Evolutionary conservation across 2,888 invertebrate species (phyloP), one percentile per base, ranked within the genome.

Genomic region (Chloroclystis v-ata): DNA sequence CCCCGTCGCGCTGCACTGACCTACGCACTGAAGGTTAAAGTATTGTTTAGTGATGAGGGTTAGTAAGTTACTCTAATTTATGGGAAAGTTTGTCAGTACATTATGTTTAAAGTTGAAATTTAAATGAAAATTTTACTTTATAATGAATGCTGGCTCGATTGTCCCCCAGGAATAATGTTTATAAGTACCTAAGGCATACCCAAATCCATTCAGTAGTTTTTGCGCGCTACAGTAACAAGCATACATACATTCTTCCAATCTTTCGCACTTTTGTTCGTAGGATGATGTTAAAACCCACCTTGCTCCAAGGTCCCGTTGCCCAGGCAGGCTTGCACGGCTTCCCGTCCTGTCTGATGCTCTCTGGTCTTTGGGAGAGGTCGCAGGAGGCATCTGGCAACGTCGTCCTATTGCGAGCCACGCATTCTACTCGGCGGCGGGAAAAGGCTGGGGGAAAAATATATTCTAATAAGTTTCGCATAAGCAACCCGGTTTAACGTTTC

Each of bases 251-350:
- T n/a, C n/a, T n/a, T n/a, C n/a, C n/a, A n/a, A n/a, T n/a, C n/a
- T n/a, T n/a, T n/a, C n/a, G n/a, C n/a, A 5, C 11, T n/a, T 10
- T 11, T n/a, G 10, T 4, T 28, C 10, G 2, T 10, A 6, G 10
- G n/a, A 1, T 1, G n/a, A 6, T 6, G 12, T 0, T 8, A 6
- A 12, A 9, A 13, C 5, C 6, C 16, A 97, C 97, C 92, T 95
- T 93, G 29, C 96, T 96, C 98, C 98, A 98, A 47, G 95, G 91
- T 6, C 96, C 96, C 3, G 95, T 93, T 51, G 93, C 91, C 98
- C 98, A 99, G 40, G 93, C 92, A 0, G 97, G 95, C 65, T 91
- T 92, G 84, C 97, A 98, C n/a, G 92, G 91, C 67, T 92, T 94
- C 66, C 91, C 91, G 69, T 97, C 97, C 67, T 96, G 93, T 69